These are phyloP conservation scores for Callospermophilus lateralis DNA, from an alignment of 2,113 vertebrate species.

Conservation along the genomic window DNA sequence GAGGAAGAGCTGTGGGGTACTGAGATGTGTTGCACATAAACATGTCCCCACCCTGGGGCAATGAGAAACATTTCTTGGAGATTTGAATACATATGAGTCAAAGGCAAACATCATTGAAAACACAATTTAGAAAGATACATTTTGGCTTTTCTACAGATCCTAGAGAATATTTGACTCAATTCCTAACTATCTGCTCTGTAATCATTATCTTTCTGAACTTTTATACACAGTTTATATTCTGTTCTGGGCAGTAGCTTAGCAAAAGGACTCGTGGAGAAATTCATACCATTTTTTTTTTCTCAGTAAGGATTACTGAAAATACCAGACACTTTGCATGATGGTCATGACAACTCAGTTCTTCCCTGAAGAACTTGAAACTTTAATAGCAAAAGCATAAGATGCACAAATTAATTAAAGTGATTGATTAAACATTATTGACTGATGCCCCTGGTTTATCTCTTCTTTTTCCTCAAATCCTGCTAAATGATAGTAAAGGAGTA, in stretches of 20 bases:
- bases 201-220: slow-evolving; percentile 26
- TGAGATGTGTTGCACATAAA: background rate
- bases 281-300: background rate
- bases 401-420: background rate
- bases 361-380: slow-evolving; percentile 30
- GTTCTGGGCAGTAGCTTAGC: background rate
- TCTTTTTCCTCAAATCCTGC: background rate
- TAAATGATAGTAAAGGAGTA: background rate
- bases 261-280: slow-evolving; percentile 28
- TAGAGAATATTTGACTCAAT: slow-evolving; percentile 11
- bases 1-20: background rate
- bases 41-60: background rate
- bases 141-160: slow-evolving; percentile 13
- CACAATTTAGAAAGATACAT: slow-evolving; percentile 38
- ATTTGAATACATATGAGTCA: background rate
- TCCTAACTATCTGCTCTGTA: slow-evolving; percentile 31
- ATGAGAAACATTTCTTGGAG: background rate
- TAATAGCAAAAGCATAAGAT: background rate
- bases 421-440: background rate
- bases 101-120: slow-evolving; percentile 17
- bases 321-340: background rate
- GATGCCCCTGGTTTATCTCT: background rate
- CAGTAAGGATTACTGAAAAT: slow-evolving; percentile 52
- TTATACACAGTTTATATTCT: background rate
- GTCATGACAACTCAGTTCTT: background rate